phyloP scores from a whole-genome alignment of 2,797 vertebrate species.

The Anguilla obscura region DNA sequence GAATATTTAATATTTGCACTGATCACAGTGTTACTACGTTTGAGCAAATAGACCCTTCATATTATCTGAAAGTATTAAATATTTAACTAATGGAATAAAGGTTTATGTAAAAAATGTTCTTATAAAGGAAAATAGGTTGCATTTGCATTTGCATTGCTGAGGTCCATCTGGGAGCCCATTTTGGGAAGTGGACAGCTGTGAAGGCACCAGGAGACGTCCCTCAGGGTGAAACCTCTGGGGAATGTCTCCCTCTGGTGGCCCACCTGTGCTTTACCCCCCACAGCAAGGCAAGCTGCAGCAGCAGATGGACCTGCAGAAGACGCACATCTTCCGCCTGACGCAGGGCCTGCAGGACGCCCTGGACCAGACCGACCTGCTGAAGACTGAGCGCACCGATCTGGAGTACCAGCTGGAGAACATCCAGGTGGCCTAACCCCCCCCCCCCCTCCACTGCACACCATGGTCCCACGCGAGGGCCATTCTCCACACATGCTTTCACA shows the following conservation, averaged over 20 bases:
- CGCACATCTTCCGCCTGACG: conserved; percentile 94
- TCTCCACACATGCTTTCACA: not conserved
- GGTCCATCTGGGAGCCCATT: not conserved
- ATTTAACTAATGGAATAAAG: not conserved
- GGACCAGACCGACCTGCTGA: conserved; percentile 94
- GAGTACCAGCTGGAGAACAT: conserved; percentile 87
- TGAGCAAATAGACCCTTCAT: too few relatives aligned
- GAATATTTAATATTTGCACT: too few relatives aligned
- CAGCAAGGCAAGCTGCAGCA: conserved; percentile 98
- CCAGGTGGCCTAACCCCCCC: conserved; percentile 64
- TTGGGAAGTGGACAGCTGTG: not conserved
- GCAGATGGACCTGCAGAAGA: conserved; percentile 98
- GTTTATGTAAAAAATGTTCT: not conserved
- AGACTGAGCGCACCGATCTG: conserved; percentile 93
- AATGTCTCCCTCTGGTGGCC: not conserved
- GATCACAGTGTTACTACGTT: too few relatives aligned
- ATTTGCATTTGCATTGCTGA: not conserved
- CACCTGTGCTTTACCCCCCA: conserved; percentile 36
- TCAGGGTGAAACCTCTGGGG: not conserved
- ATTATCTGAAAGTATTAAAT: too few relatives aligned
- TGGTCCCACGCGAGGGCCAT: not conserved
- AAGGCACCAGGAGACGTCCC: not conserved
- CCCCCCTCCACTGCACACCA: not conserved
- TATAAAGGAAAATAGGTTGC: not conserved
- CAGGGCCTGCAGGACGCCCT: conserved; percentile 96